phyloP scores from a whole-genome alignment of 2,797 vertebrate genomes.

The Notoglanidium macrostoma region DNA sequence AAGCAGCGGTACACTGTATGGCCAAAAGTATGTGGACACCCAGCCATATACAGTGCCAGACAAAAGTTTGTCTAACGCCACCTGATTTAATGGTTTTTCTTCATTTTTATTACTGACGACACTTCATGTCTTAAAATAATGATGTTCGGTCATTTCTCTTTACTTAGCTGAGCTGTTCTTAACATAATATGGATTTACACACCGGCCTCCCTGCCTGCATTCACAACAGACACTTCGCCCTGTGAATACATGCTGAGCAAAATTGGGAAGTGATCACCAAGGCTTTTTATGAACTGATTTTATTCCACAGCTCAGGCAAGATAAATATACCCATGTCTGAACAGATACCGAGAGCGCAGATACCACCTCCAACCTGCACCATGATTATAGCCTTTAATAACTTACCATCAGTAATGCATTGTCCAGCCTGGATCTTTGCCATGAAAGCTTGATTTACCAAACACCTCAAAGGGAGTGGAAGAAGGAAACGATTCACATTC shows the following conservation, averaged over 20 bases:
- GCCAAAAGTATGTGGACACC: neutral
- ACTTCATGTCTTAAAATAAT: no score
- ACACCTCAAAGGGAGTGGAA: slow-evolving; percentile 65
- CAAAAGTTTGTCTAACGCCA: no score
- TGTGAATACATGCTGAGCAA: slow-evolving; percentile 39
- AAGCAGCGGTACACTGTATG: neutral
- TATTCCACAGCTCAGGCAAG: slow-evolving; percentile 60
- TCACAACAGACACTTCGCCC: slow-evolving; percentile 36
- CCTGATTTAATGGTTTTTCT: no score
- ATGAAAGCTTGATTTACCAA: slow-evolving; percentile 82
- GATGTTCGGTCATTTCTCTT: no score
- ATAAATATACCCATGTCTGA: slow-evolving; percentile 62
- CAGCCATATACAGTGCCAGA: neutral
- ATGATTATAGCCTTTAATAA: slow-evolving; percentile 75
- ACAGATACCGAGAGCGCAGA: neutral
- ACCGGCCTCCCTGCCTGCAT: slow-evolving; percentile 22
- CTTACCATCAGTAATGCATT: slow-evolving; percentile 69
- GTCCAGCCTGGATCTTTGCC: slow-evolving; percentile 73
- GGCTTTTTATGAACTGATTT: slow-evolving; percentile 51
- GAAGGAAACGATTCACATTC: slow-evolving; percentile 75
- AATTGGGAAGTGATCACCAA: slow-evolving; percentile 65
- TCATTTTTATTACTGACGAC: no score
- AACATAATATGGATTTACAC: neutral
- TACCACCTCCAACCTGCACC: neutral
- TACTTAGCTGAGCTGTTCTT: no score